Evolutionary conservation across 23 tunicate genomes (phyloP).

Genomic region (Ciona savignyi): DNA sequence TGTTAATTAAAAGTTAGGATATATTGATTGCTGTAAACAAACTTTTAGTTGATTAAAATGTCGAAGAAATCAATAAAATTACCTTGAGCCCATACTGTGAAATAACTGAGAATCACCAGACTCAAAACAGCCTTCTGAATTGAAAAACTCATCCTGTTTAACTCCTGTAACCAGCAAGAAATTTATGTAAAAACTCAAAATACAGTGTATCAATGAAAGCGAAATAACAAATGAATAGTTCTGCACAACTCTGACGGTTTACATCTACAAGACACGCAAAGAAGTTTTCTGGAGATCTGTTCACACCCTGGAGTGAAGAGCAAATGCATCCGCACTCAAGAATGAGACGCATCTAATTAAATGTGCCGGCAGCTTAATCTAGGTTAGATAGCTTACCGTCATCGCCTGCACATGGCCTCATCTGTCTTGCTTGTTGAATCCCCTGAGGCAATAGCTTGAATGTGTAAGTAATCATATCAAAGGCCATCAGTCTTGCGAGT

Average conservation of each 20-base stretch:
- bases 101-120: neutral
- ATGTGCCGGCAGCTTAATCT: neutral
- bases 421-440: neutral
- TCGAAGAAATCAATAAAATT: too few species aligned
- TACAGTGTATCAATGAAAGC: too few species aligned
- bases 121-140: neutral
- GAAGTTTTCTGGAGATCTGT: neutral
- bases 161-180: too few species aligned
- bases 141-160: neutral
- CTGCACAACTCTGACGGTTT: too few species aligned
- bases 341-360: neutral
- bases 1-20: too few species aligned
- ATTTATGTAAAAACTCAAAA: too few species aligned
- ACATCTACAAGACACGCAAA: too few species aligned
- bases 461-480: neutral
- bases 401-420: slow-evolving; percentile 1
- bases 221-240: too few species aligned
- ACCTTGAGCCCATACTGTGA: neutral
- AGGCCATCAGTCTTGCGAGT: neutral
- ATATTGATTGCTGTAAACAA: too few species aligned
- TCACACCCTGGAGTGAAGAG: neutral
- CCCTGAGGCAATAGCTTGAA: neutral
- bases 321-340: neutral
- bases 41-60: too few species aligned
- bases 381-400: neutral